A percentile compares a stretch with the other conserved stretches of the same genome.
These are phyloP conservation scores for Passer montanus DNA, from an alignment of 2,113 vertebrate genomes.

Conservation along the genomic window DNA sequence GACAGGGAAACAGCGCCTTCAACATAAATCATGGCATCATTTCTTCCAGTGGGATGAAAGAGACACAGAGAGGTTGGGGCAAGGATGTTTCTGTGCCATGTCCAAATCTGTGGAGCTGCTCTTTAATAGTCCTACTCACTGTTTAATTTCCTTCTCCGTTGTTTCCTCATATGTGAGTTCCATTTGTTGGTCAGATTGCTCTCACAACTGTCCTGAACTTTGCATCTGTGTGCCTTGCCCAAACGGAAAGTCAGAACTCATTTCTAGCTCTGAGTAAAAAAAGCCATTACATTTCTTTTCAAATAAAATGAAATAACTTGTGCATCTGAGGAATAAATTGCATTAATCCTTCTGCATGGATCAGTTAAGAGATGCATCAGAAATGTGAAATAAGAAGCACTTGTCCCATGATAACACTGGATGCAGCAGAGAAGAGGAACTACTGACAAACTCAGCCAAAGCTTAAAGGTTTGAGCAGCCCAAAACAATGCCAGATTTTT, in stretches of 20 bases:
- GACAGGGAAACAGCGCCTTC: not conserved
- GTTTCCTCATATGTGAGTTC: not conserved
- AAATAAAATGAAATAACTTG: not conserved
- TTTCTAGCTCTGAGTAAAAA: not conserved
- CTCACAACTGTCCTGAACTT: not conserved
- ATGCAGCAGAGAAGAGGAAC: not conserved
- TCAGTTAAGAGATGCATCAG: not conserved
- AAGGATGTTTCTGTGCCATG: not conserved
- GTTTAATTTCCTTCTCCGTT: not conserved
- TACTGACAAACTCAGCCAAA: not conserved
- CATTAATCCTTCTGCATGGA: not conserved
- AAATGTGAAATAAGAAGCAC: not conserved
- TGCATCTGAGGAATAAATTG: not conserved
- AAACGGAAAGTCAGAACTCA: not conserved
- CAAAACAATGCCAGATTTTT: not conserved
- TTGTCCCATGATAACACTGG: fast-evolving
- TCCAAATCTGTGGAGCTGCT: not conserved
- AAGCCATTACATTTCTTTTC: not conserved
- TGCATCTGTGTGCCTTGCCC: fast-evolving
- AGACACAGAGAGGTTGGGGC: not conserved
- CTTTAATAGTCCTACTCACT: not conserved
- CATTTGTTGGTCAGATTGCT: not conserved
- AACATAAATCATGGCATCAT: not conserved
- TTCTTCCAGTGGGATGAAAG: not conserved
- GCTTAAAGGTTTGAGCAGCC: not conserved